A percentile compares a stretch with the other conserved stretches of the same genome.
Conservation (phyloP, 2,113 vertebrate species). For the Cyanoderma ruficeps region DNA sequence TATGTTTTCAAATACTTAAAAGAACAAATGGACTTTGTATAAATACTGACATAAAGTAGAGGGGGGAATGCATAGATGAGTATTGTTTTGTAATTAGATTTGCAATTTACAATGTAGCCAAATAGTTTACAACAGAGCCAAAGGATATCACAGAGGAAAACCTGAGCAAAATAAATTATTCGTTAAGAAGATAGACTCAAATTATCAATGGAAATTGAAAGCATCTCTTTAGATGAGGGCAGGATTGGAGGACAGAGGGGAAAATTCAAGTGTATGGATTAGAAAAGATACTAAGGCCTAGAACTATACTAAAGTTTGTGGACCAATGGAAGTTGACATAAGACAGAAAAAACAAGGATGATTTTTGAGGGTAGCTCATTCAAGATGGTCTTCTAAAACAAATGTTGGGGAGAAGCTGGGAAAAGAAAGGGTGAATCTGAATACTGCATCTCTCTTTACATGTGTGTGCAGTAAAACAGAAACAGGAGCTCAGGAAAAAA, state of each 20-base stretch:
- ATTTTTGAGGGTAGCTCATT: neutral
- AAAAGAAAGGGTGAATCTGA: neutral
- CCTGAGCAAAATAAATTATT: neutral
- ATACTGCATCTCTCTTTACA: neutral
- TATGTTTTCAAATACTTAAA: neutral
- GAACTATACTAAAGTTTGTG: neutral
- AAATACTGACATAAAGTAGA: neutral
- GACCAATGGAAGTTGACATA: neutral
- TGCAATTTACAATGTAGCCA: neutral
- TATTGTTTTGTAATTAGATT: neutral
- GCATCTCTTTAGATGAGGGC: neutral
- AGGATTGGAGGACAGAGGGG: neutral
- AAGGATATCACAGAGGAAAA: neutral
- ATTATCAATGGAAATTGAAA: neutral
- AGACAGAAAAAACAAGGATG: neutral
- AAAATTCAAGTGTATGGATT: neutral
- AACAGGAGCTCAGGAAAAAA: neutral
- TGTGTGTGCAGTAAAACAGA: neutral
- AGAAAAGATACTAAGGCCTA: neutral
- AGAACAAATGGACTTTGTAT: neutral
- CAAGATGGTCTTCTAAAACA: neutral
- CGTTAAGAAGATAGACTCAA: neutral
- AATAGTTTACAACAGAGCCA: neutral
- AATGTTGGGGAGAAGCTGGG: neutral
- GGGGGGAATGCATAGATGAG: neutral